Percentiles rank a stretch among this genome's conserved stretches.
phyloP scores from a whole-genome alignment of 2,797 vertebrate genomes.

The Erithacus rubecula region DNA sequence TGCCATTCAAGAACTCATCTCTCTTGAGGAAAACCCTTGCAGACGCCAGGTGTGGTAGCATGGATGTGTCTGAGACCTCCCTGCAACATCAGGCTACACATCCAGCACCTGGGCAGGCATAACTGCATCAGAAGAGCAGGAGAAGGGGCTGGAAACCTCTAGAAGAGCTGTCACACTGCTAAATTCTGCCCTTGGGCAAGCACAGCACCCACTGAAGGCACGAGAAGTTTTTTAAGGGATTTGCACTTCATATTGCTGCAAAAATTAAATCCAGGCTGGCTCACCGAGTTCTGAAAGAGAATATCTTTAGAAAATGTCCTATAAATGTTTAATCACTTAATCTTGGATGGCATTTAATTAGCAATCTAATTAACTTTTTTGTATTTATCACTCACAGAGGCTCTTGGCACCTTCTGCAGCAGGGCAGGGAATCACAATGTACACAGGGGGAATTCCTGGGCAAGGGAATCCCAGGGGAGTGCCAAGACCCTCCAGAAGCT shows the following conservation, averaged over 20 bases:
- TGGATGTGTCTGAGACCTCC: neutral
- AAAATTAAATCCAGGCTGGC: neutral
- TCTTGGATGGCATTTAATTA: constrained; percentile 19
- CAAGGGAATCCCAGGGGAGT: neutral
- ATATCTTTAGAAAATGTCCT: neutral
- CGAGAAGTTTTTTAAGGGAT: neutral
- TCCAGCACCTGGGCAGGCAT: neutral
- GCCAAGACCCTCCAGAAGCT: neutral
- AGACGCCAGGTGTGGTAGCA: neutral
- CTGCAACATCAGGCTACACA: accelerated
- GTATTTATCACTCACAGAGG: neutral
- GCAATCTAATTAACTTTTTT: neutral
- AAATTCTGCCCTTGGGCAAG: neutral
- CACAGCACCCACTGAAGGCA: neutral
- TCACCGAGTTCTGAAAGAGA: neutral
- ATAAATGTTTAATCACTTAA: constrained; percentile 19
- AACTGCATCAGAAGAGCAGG: neutral
- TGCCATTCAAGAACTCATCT: neutral
- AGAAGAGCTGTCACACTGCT: neutral
- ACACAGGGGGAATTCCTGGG: neutral
- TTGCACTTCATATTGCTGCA: neutral
- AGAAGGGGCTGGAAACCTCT: neutral
- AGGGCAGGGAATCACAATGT: accelerated
- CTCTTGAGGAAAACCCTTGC: neutral
- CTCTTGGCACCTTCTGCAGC: neutral